phyloP scores from a whole-genome alignment of 2,888 invertebrate species.

The Epirrhoe alternata region DNA sequence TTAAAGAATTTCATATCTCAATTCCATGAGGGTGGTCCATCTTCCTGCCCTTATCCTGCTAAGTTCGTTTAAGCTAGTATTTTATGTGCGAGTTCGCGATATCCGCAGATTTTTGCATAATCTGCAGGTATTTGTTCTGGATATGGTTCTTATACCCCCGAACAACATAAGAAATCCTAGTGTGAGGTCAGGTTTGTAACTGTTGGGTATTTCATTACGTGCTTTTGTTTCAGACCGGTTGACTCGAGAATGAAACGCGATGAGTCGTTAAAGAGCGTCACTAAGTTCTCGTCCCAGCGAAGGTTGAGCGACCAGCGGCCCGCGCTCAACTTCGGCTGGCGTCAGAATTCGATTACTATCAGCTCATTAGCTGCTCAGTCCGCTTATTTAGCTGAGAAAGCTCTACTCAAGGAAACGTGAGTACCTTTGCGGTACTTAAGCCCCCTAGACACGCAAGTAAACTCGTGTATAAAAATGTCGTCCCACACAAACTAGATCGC shows the following conservation, averaged over 20 bases:
- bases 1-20: no score
- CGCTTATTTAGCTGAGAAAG: conserved; percentile 62
- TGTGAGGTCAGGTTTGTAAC: no score
- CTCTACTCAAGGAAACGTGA: conserved; percentile 59
- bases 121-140: no score
- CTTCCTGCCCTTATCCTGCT: no score
- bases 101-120: no score
- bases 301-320: conserved; percentile 48
- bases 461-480: neutral
- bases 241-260: conserved; percentile 79
- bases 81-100: no score
- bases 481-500: no score
- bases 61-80: no score
- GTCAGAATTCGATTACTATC: conserved; percentile 73
- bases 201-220: neutral
- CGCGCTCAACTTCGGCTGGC: conserved; percentile 59
- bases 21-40: no score
- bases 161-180: no score
- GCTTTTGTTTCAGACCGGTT: conserved; percentile 62
- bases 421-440: conserved; percentile 38
- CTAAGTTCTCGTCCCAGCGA: conserved; percentile 51
- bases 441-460: neutral
- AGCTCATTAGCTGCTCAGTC: conserved; percentile 65
- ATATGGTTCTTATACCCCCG: no score
- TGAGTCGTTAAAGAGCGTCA: conserved; percentile 71